phyloP scores from a whole-genome alignment of 92 coral and sea anemone species.

The Parazoanthus swiftii region DNA sequence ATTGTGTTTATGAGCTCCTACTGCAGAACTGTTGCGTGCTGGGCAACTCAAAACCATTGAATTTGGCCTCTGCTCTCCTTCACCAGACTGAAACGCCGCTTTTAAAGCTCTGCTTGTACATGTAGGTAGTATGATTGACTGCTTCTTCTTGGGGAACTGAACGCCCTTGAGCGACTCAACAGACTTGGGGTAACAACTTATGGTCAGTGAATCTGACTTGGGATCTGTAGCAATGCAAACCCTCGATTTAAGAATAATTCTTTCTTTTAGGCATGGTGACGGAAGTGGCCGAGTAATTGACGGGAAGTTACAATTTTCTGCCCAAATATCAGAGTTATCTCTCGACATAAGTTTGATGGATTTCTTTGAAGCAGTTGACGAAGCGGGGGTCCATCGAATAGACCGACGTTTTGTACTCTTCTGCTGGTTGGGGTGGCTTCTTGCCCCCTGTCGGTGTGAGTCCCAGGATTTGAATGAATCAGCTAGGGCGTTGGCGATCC shows the following conservation, averaged over 20 bases:
- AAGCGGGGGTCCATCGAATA: constrained; percentile 10
- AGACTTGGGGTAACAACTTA: constrained; percentile 13
- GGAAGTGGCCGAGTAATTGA: constrained; percentile 2
- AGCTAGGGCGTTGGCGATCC: constrained; percentile 26
- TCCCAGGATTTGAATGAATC: neutral
- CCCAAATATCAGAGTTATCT: neutral
- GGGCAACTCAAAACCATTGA: neutral
- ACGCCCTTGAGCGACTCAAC: neutral
- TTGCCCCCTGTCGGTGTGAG: neutral
- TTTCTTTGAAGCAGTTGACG: neutral
- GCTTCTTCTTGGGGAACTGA: neutral
- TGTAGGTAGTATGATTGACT: neutral
- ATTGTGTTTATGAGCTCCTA: neutral
- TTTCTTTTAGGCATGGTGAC: constrained; percentile 16
- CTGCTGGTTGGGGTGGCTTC: neutral
- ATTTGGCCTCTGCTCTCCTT: neutral
- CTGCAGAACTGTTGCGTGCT: neutral
- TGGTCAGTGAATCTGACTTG: neutral
- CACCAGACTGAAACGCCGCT: neutral
- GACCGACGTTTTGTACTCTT: constrained; percentile 2
- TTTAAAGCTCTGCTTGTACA: neutral
- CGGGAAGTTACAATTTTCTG: neutral
- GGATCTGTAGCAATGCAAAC: constrained; percentile 12
- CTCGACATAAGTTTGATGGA: constrained; percentile 10
- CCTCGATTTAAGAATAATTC: constrained; percentile 18